Conservation (phyloP, 2,888 invertebrate species). For the Neria commutata region DNA sequence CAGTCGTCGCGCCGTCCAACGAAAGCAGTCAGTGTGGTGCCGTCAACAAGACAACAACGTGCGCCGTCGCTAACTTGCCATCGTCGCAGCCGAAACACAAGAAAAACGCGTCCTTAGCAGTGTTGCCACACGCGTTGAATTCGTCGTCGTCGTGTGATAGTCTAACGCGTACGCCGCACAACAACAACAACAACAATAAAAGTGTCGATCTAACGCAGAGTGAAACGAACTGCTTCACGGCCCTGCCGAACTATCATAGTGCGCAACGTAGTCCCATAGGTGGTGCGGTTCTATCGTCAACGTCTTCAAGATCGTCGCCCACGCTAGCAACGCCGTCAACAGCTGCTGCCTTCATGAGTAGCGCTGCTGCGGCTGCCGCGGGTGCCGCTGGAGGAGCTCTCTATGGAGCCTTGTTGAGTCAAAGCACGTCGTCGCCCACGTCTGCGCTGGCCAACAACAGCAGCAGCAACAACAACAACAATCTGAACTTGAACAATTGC, state of each 20-base stretch:
- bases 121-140: not conserved
- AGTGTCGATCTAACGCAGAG: conserved; percentile 1
- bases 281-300: conserved; percentile 17
- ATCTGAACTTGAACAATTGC: conserved; percentile 24
- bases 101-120: conserved; percentile 13
- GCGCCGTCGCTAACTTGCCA: conserved; percentile 41
- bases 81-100: conserved; percentile 9
- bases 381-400: conserved; percentile 81
- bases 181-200: conserved; percentile 11
- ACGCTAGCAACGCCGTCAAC: conserved; percentile 39
- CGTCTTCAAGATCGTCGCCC: conserved; percentile 4
- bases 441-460: conserved; percentile 25
- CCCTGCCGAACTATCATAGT: conserved; percentile 11
- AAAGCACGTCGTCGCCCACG: conserved; percentile 50
- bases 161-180: conserved; percentile 8
- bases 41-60: conserved; percentile 59
- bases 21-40: conserved; percentile 57
- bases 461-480: conserved; percentile 20
- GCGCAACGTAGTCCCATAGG: conserved; percentile 13
- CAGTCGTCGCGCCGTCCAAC: conserved; percentile 44
- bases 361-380: conserved; percentile 72
- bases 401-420: conserved; percentile 84
- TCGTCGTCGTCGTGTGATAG: conserved; percentile 16
- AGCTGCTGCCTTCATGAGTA: conserved; percentile 72
- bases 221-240: conserved; percentile 7